A percentile compares a stretch with the other conserved stretches of the same genome.
Evolutionary conservation across 2,888 invertebrate genomes (phyloP).

Genomic region (Temnothorax unifasciatus): DNA sequence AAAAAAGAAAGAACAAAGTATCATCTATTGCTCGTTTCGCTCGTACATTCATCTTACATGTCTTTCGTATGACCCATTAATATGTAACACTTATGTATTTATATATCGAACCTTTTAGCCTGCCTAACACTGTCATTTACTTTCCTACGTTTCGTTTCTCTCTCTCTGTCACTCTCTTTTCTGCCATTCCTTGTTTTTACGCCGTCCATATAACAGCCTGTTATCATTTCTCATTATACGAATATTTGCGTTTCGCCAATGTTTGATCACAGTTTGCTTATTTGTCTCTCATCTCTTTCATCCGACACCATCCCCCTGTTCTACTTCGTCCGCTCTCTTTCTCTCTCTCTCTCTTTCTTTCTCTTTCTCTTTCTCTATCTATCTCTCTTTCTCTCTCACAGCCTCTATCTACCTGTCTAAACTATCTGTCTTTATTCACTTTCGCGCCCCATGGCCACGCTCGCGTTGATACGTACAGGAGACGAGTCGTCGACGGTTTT

Average conservation of each 20-base stretch:
- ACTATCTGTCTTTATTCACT: constrained; percentile 65
- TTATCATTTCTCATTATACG: constrained; percentile 64
- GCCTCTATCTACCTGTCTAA: constrained; percentile 60
- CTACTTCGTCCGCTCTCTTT: constrained; percentile 41
- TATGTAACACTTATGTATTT: constrained; percentile 62
- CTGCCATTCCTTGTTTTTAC: constrained; percentile 27
- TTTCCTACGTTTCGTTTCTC: constrained; percentile 41
- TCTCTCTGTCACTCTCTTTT: constrained; percentile 23
- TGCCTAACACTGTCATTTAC: constrained; percentile 54
- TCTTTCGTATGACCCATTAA: constrained; percentile 79
- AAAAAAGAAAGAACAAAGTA: constrained; percentile 70
- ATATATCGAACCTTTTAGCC: constrained; percentile 69
- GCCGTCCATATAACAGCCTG: constrained; percentile 57
- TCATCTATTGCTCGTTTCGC: constrained; percentile 84
- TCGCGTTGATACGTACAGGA: constrained; percentile 53
- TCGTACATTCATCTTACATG: constrained; percentile 82
- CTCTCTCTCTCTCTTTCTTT: constrained; percentile 38
- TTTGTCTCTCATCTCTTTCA: constrained; percentile 64
- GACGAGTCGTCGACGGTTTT: constrained; percentile 46
- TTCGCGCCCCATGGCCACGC: constrained; percentile 58
- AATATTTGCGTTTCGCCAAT: constrained; percentile 68
- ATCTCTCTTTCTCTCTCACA: constrained; percentile 41
- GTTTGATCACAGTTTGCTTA: constrained; percentile 73
- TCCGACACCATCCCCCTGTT: not conserved
- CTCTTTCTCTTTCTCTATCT: constrained; percentile 32